phyloP scores from a whole-genome alignment of 2,113 vertebrate genomes.

The Aptenodytes patagonicus region DNA sequence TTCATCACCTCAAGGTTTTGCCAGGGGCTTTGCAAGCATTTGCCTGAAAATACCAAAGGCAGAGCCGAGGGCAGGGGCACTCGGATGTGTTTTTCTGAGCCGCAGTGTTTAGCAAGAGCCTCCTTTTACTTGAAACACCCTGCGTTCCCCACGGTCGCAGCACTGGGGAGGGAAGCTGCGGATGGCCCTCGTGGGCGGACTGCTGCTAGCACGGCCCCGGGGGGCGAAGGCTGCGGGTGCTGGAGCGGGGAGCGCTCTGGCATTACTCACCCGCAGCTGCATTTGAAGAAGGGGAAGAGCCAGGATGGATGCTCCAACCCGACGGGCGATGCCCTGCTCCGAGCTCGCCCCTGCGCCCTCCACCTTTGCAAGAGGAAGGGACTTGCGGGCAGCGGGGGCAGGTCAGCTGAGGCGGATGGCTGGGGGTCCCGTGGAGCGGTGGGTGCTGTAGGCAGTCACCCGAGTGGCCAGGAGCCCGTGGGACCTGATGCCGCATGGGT shows the following conservation, averaged over 20 bases:
- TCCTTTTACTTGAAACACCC: not conserved
- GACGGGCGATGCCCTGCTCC: fast-evolving
- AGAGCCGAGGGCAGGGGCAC: not conserved
- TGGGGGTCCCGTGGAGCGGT: not conserved
- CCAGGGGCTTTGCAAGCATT: not conserved
- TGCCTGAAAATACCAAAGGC: not conserved
- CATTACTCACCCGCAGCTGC: not conserved
- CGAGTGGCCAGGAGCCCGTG: not conserved
- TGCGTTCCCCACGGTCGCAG: fast-evolving
- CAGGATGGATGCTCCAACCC: not conserved
- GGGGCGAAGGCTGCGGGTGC: not conserved
- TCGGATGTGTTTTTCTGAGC: not conserved
- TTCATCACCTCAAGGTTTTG: not conserved
- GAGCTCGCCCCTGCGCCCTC: not conserved
- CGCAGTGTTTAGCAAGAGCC: not conserved
- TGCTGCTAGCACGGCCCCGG: not conserved
- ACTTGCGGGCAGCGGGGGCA: not conserved
- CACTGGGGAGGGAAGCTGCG: not conserved
- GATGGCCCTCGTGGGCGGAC: not conserved
- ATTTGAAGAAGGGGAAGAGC: not conserved
- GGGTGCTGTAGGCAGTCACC: not conserved
- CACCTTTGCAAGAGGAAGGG: not conserved
- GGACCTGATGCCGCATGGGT: fast-evolving
- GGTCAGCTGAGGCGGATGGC: not conserved
- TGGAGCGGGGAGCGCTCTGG: fast-evolving